Percentiles rank a stretch among this genome's conserved stretches.
Evolutionary conservation across 2,888 invertebrate genomes (phyloP).

Genomic region (Drosophila gaucha): DNA sequence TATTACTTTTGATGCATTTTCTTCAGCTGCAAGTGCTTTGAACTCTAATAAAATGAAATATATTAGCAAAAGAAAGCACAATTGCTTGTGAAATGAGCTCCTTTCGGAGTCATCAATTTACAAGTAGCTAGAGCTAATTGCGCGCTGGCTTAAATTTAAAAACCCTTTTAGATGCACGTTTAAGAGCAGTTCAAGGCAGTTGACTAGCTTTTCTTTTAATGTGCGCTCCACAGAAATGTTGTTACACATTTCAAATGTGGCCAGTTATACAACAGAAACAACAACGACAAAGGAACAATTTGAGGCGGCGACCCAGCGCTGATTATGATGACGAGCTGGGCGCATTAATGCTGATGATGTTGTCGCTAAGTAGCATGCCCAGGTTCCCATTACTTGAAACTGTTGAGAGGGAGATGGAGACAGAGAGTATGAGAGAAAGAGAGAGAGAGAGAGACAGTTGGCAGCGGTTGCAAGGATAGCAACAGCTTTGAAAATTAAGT

Average conservation of each 20-base stretch:
- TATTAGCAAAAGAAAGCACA: not conserved
- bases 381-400: constrained; percentile 40
- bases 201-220: constrained; percentile 25
- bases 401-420: not conserved
- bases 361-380: constrained; percentile 75
- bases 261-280: constrained; percentile 4
- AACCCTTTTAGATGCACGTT: constrained; percentile 4
- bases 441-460: not conserved
- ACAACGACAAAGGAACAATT: constrained; percentile 57
- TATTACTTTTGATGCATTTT: too few relatives aligned
- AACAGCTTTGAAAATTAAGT: constrained; percentile 50
- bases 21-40: not conserved
- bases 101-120: not conserved
- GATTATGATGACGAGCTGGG: constrained; percentile 72
- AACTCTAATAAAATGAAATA: not conserved
- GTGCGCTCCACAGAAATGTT: constrained; percentile 34
- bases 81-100: too few relatives aligned
- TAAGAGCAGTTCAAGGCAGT: not conserved
- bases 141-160: not conserved
- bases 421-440: constrained; percentile 11
- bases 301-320: constrained; percentile 62
- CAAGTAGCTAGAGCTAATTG: not conserved
- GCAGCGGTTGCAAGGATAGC: constrained; percentile 42
- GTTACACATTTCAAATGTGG: constrained; percentile 48
- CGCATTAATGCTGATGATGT: constrained; percentile 74